A percentile compares a stretch with the other conserved stretches of the same genome.
Conservation (phyloP, 2,113 vertebrate species). For the Centropus unirufus region DNA sequence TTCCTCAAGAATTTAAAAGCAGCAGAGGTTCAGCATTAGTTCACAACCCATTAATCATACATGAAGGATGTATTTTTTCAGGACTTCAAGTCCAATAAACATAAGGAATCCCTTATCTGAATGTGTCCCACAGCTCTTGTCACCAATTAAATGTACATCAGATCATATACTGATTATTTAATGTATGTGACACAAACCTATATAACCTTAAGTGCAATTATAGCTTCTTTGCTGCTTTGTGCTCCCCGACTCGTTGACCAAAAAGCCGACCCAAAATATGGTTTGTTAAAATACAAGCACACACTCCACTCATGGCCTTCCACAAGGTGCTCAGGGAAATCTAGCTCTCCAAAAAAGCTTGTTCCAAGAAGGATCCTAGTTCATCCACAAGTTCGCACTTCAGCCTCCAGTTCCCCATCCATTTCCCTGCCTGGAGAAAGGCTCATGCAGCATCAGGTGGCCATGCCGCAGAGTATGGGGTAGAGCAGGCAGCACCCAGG, state of each 20-base stretch:
- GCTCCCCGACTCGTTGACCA: background rate
- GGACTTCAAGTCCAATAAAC: background rate
- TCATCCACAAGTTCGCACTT: background rate
- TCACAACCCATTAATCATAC: background rate
- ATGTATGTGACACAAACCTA: background rate
- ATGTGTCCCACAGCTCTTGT: rapidly evolving
- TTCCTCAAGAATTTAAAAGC: background rate
- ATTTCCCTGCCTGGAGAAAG: background rate
- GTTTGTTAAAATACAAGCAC: background rate
- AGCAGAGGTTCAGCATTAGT: background rate
- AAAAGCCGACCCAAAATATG: background rate
- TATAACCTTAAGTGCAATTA: background rate
- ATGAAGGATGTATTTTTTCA: background rate
- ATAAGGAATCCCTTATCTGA: background rate
- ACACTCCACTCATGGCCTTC: background rate
- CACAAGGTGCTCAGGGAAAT: background rate
- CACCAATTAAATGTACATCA: background rate
- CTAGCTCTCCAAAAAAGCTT: background rate
- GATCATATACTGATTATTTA: rapidly evolving
- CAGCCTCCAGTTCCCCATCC: background rate
- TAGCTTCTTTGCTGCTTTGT: background rate
- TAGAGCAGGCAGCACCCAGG: background rate
- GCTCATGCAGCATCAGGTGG: background rate
- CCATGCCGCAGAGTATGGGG: background rate
- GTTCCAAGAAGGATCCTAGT: background rate